phyloP scores from a whole-genome alignment of 1,140 invertebrate genomes.

The Eumaeus atala region DNA sequence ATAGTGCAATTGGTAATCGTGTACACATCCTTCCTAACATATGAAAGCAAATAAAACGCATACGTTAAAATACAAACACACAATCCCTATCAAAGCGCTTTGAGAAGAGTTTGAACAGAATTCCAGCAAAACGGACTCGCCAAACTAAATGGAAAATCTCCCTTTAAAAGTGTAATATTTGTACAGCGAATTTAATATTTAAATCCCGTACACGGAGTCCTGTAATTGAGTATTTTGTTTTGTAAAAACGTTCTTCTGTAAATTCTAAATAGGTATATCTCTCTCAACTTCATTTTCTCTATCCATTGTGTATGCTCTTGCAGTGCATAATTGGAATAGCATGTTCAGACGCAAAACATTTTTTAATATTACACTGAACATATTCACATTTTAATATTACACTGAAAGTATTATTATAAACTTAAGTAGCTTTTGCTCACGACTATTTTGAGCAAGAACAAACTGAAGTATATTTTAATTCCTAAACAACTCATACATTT shows the following conservation, averaged over 20 bases:
- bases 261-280: neutral
- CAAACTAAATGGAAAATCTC: slow-evolving; percentile 5
- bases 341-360: no score
- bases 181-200: neutral
- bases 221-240: slow-evolving; percentile 8
- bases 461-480: no score
- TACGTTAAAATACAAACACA: neutral
- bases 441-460: no score
- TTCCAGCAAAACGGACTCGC: neutral
- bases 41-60: neutral
- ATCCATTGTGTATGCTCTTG: no score
- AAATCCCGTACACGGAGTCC: neutral
- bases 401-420: no score
- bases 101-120: slow-evolving; percentile 7
- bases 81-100: slow-evolving; percentile 1
- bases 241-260: slow-evolving; percentile 1
- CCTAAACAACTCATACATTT: no score
- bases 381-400: no score
- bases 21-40: neutral
- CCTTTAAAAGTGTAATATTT: slow-evolving; percentile 2
- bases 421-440: no score
- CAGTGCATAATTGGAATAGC: no score
- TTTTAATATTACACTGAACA: no score
- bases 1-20: neutral
- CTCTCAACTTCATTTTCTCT: no score